phyloP scores from a whole-genome alignment of 2,888 invertebrate genomes.

The Lithophane semibrunnea region DNA sequence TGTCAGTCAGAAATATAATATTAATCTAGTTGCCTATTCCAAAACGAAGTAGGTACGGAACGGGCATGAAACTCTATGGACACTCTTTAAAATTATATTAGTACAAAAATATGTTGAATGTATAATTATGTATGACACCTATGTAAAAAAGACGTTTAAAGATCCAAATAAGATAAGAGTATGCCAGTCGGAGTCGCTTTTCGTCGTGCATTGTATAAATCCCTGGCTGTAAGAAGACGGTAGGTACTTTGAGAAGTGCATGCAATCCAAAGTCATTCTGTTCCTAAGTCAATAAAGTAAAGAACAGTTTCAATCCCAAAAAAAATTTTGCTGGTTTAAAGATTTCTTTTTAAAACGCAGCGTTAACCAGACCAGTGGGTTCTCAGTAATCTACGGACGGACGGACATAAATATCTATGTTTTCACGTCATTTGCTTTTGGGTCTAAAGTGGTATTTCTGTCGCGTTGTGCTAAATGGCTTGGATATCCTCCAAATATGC shows the following conservation, averaged over 20 bases:
- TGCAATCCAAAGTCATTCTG: conserved; percentile 27
- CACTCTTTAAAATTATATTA: too few species aligned
- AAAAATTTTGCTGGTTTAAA: conserved; percentile 29
- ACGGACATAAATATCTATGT: conserved; percentile 78
- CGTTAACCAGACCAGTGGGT: conserved; percentile 55
- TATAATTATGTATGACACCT: too few species aligned
- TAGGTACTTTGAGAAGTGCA: conserved; percentile 10
- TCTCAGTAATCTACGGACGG: conserved; percentile 68
- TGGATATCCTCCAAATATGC: conserved; percentile 87
- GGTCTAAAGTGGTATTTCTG: conserved; percentile 84
- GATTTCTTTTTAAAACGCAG: conserved; percentile 52
- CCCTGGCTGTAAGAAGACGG: conserved; percentile 3
- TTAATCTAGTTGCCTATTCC: too few species aligned
- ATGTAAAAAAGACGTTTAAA: too few species aligned
- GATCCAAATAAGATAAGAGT: neutral
- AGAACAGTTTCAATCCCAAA: conserved; percentile 8
- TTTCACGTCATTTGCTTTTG: conserved; percentile 86
- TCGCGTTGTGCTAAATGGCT: conserved; percentile 85
- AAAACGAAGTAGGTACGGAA: too few species aligned
- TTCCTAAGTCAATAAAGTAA: conserved; percentile 25
- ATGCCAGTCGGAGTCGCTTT: neutral
- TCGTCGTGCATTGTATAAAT: conserved; percentile 20
- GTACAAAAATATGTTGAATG: too few species aligned
- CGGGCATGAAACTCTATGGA: too few species aligned
- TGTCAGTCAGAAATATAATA: too few species aligned